Evolutionary conservation across 2,888 invertebrate genomes (phyloP).

Genomic region (Augochlorella aurata): DNA sequence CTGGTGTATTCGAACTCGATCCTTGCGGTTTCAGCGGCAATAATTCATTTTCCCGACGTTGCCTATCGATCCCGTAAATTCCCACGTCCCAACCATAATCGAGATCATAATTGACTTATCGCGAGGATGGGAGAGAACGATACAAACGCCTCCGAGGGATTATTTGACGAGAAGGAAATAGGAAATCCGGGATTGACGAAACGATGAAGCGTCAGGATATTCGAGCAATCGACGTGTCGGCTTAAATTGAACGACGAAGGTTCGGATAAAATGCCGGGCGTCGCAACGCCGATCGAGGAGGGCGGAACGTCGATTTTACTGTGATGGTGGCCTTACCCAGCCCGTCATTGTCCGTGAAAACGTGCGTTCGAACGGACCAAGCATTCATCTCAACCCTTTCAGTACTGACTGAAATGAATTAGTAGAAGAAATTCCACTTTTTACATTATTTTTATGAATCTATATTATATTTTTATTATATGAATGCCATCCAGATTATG

Average conservation of each 20-base stretch:
- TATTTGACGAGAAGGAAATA: background rate
- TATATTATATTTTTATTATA: no score
- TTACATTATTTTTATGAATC: no score
- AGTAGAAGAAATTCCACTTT: no score
- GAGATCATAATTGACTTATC: conserved; percentile 3
- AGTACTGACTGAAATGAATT: no score
- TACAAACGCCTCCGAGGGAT: background rate
- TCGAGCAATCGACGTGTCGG: background rate
- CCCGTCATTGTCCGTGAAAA: background rate
- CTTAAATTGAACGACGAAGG: background rate
- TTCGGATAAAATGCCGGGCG: background rate
- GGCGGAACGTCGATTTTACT: background rate
- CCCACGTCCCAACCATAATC: background rate
- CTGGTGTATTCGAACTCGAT: background rate
- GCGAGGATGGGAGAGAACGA: background rate
- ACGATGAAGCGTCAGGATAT: background rate
- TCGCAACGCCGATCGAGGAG: background rate
- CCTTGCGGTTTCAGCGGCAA: background rate
- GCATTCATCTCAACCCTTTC: background rate
- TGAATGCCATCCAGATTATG: no score
- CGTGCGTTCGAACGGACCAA: background rate
- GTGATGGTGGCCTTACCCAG: background rate
- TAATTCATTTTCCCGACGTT: background rate
- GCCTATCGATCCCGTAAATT: background rate
- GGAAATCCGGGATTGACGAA: conserved; percentile 1